Evolutionary conservation across 2,888 invertebrate species (phyloP).

Genomic region (Uropetala carovei): DNA sequence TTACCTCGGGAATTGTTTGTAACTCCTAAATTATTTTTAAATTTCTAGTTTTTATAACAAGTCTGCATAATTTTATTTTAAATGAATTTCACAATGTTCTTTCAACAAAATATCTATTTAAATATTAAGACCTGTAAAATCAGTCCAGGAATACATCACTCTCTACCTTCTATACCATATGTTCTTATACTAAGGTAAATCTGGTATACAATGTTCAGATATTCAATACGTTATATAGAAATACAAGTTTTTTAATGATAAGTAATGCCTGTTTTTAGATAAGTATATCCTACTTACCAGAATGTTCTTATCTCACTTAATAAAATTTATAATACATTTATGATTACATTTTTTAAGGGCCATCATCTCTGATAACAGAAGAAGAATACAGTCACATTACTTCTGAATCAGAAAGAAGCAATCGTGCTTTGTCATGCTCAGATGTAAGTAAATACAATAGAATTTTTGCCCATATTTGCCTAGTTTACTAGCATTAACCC

Average conservation of each 20-base stretch:
- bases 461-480: too few relatives aligned
- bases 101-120: too few relatives aligned
- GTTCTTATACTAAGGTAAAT: too few relatives aligned
- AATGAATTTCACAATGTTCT: too few relatives aligned
- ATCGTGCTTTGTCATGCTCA: not conserved
- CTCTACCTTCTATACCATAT: too few relatives aligned
- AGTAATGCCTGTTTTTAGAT: not conserved
- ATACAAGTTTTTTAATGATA: not conserved
- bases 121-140: too few relatives aligned
- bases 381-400: constrained; percentile 18
- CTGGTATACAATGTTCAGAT: not conserved
- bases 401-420: not conserved
- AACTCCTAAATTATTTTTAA: too few relatives aligned
- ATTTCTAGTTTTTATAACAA: too few relatives aligned
- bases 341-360: not conserved
- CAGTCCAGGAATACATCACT: too few relatives aligned
- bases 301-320: not conserved
- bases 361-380: not conserved
- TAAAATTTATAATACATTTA: not conserved
- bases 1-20: too few relatives aligned
- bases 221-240: not conserved
- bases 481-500: too few relatives aligned
- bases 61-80: too few relatives aligned
- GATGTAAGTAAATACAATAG: not conserved
- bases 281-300: not conserved